Conservation (phyloP, 2,113 vertebrate genomes). For the Abramis brama region DNA sequence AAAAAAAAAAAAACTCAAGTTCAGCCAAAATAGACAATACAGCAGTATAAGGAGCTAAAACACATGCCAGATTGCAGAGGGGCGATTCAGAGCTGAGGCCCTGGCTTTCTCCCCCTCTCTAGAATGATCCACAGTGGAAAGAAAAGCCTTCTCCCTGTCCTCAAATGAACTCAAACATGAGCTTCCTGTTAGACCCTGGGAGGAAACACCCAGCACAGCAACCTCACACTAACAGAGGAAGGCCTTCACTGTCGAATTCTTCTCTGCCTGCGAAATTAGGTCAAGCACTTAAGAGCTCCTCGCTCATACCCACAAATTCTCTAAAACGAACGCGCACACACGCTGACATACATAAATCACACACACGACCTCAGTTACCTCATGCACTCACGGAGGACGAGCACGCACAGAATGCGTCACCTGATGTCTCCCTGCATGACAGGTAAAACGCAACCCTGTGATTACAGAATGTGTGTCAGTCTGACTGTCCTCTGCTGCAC, state of each 20-base stretch:
- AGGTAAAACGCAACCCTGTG: slow-evolving; percentile 19
- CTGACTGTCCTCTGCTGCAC: slow-evolving; percentile 14
- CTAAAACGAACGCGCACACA: slow-evolving; percentile 7
- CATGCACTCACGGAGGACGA: slow-evolving; percentile 31
- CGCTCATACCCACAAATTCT: slow-evolving; percentile 61
- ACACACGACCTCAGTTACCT: slow-evolving; percentile 28
- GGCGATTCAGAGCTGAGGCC: slow-evolving; percentile 78
- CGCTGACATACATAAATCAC: slow-evolving; percentile 43
- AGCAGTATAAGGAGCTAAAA: slow-evolving; percentile 74
- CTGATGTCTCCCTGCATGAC: slow-evolving; percentile 49
- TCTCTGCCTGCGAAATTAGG: slow-evolving; percentile 77
- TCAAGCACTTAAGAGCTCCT: slow-evolving; percentile 78
- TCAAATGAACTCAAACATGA: slow-evolving; percentile 84
- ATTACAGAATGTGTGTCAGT: slow-evolving; percentile 16
- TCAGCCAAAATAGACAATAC: slow-evolving; percentile 84
- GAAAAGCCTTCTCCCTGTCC: slow-evolving; percentile 86
- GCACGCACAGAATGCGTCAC: slow-evolving; percentile 36
- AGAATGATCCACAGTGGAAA: slow-evolving; percentile 85
- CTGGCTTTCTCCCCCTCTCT: slow-evolving; percentile 65
- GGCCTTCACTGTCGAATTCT: slow-evolving; percentile 78
- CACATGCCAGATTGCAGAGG: slow-evolving; percentile 80
- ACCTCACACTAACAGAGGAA: slow-evolving; percentile 73
- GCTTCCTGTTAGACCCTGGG: slow-evolving; percentile 85
- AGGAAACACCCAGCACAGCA: slow-evolving; percentile 79
- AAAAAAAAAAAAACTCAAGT: slow-evolving; percentile 69